Base-by-base conservation (phyloP, 2,888 invertebrate species). In the Lasioglossum villosulum region DNA sequence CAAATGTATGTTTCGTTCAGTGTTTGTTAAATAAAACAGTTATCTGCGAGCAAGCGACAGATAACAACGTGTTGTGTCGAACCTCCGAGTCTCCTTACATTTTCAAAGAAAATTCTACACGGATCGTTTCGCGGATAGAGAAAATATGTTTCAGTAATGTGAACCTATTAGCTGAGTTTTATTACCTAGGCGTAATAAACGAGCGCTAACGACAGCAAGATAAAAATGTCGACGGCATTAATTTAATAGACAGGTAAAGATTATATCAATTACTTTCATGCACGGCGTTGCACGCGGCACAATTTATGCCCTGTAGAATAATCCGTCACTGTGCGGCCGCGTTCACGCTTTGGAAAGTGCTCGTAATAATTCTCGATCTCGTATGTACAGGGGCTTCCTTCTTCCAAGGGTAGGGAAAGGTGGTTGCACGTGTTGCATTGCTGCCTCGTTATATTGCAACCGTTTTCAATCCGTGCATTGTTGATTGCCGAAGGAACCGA, bases 381-480 rank as follows among this genome's bases (percentile, higher is more conserved):
- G 76, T n/a, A n/a, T n/a, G n/a, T 78, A 78, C 82, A 76, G 90
- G 83, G 86, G 90, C 90, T 89, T 90, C 90, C 90, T 86, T 90
- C 83, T 86, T 82, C 88, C 89, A 89, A 88, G 89, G 90, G 89
- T 90, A 90, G 86, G 89, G 88, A 90, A 90, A 90, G 86, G 89
- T 90, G 82, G 42, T 63, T 81, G 89, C 86, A 80, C 83, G 85
- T 89, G 87, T 85, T 75, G 23, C 34, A 68, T 68, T 68, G 34
- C 37, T 37, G 23, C 37, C 80, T 73, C 81, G 85, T 74, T 74
- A 68, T 66, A 80, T 73, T 77, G 78, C 81, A 75, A 81, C 45
- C 75, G 83, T 84, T 88, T 80, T 83, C 82, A 79, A 80, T 76
- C 78, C 75, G 86, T 78, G 86, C 89, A 91, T 91, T 90, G 91